A percentile compares a stretch with the other conserved stretches of the same genome.
Evolutionary conservation across 2,113 vertebrate species (phyloP).

Genomic region (Sula dactylatra): DNA sequence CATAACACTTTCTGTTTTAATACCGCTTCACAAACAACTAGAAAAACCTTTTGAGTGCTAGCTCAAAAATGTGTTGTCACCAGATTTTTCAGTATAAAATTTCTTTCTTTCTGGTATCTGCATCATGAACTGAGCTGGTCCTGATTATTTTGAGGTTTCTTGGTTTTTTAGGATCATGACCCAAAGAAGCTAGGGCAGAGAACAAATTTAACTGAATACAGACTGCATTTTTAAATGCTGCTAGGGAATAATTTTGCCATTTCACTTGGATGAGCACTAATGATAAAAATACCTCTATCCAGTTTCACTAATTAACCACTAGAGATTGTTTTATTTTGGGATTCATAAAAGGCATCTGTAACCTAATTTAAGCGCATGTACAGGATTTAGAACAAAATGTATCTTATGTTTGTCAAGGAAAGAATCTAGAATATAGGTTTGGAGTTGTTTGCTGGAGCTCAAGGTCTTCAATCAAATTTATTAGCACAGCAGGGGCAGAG

Average conservation of each 20-base stretch:
- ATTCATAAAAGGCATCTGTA: slow-evolving; percentile 31
- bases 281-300: slow-evolving; percentile 37
- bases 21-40: background rate
- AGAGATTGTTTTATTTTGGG: slow-evolving; percentile 50
- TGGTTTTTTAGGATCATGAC: background rate
- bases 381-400: background rate
- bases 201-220: background rate
- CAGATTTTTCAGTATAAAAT: background rate
- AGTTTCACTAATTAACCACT: slow-evolving; percentile 65
- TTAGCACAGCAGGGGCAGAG: background rate
- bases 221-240: background rate
- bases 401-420: background rate
- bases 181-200: background rate
- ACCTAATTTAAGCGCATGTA: slow-evolving; percentile 18
- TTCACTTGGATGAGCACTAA: slow-evolving; percentile 21
- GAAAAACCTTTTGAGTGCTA: background rate
- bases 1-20: background rate
- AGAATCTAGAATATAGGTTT: background rate
- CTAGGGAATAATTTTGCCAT: background rate
- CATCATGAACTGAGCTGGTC: background rate
- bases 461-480: background rate
- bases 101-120: background rate
- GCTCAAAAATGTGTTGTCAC: background rate
- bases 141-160: slow-evolving; percentile 16
- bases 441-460: background rate